Percentiles rank a stretch among this genome's conserved stretches.
These are phyloP conservation scores for Euplagia quadripunctaria DNA, from an alignment of 2,888 invertebrate genomes.

Conservation along the genomic window DNA sequence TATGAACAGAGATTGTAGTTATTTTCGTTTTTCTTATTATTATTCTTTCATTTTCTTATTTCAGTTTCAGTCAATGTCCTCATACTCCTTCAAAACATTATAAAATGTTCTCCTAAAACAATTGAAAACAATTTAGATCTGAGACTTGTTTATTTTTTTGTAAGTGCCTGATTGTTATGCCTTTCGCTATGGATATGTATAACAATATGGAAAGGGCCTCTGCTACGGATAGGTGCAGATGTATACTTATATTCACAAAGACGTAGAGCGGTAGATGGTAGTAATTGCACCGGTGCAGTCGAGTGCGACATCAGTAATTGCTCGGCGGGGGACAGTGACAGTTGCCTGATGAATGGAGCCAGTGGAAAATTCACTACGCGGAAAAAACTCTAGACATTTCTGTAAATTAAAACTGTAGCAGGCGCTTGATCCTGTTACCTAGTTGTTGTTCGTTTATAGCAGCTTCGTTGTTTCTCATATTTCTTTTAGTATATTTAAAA, in stretches of 20 bases:
- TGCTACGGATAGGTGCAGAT: slow-evolving; percentile 41
- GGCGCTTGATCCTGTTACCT: slow-evolving; percentile 66
- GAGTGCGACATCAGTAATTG: slow-evolving; percentile 84
- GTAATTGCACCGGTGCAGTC: slow-evolving; percentile 75
- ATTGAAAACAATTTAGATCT: no score
- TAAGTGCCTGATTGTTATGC: not conserved
- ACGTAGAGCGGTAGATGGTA: slow-evolving; percentile 59
- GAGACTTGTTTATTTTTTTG: no score
- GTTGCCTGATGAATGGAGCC: slow-evolving; percentile 81
- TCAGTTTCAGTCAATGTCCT: no score
- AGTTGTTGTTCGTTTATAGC: slow-evolving; percentile 36
- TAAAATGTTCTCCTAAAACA: no score
- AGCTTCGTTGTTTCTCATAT: not conserved
- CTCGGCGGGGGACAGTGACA: slow-evolving; percentile 77
- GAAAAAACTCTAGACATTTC: slow-evolving; percentile 74
- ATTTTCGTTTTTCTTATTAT: no score
- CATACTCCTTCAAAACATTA: no score
- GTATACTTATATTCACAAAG: slow-evolving; percentile 42
- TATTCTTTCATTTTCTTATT: no score
- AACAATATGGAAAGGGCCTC: slow-evolving; percentile 30
- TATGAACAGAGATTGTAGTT: no score
- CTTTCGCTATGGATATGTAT: not conserved
- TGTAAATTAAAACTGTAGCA: slow-evolving; percentile 77
- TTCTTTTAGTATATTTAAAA: no score
- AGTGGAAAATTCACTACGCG: slow-evolving; percentile 71